Evolutionary conservation across 2,113 vertebrate species (phyloP), one percentile per base, ranked within the genome.

Genomic region (Cyanoderma ruficeps): DNA sequence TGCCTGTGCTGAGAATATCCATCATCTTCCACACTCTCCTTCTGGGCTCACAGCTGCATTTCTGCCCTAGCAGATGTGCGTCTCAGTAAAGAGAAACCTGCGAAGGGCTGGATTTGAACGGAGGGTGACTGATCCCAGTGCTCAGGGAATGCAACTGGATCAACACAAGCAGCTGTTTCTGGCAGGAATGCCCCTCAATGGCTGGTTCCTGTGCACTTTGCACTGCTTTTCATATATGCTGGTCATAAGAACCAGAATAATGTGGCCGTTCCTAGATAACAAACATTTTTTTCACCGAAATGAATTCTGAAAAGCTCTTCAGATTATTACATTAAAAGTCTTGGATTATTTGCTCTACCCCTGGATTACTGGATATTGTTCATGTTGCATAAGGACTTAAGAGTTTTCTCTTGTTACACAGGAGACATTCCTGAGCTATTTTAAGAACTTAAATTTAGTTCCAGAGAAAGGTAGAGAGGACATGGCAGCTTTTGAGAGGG

Each of bases 371-470:
- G 67, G 35, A 5, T 60, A 22, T 65, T 64, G 56, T 53, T 76
- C 59, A 25, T 39, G 11, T 61, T 56, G 41, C 44, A 7, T 85
- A 79, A 74, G 49, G 87, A 60, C 22, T 76, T 44, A 5, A 25
- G 39, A 81, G 28, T 72, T 87, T 87, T 27, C 53, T 72, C 27
- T 50, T 94, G 42, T 63, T 94, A 39, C 74, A 69, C 20, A 23
- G 60, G 59, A 83, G 83, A 59, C 0, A 1, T 88, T 91, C 61
- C 61, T 84, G 35, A 65, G 60, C 59, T 89, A 78, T 86, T 96
- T 96, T 83, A 84, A 86, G 44, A 90, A 64, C 47, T 55, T 74
- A 83, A 31, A 82, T 94, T 64, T 89, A 74, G 47, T 70, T 91
- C 21, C 35, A 78, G 74, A 57, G 77, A 61, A 94, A 91, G 65